Evolutionary conservation across 1,140 invertebrate species (phyloP), one percentile per base, ranked within the genome.

Genomic region (Scaptomyza pallida): DNA sequence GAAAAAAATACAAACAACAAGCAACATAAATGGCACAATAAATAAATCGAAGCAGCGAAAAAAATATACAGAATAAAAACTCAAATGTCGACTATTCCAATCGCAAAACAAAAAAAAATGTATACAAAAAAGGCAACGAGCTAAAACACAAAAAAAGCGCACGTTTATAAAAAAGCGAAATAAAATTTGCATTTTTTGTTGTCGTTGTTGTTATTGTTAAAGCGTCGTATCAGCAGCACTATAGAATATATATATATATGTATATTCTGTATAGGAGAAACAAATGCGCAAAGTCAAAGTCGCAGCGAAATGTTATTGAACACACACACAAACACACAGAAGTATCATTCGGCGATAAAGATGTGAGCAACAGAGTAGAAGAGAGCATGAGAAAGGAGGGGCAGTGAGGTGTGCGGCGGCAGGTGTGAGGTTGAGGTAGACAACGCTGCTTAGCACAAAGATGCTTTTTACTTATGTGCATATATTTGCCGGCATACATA

Each of bases 161-260:
- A 45, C 52, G 52, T 52, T n/a, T n/a, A n/a, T 64, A 55, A 59
- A 72, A 72, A 74, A 51, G 62, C 61, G 67, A 85, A 85, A 85
- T 86, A 86, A 83, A 85, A 85, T 85, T 85, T 86, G 80, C 80
- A 85, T 85, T 77, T 77, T 85, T 80, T 57, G n/a, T n/a, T 69
- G 50, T 70, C 63, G 33, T 47, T 23, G 8, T 21, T 40, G 50
- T 54, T 43, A n/a, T 37, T 37, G 33, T 85, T 76, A 68, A 79
- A 85, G 76, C 63, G 44, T 51, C 68, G 60, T 83, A 86, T 86
- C 80, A 86, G 80, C 80, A 75, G 48, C 64, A 9, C 60, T 41
- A 55, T 33, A 37, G 43, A 47, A 43, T 43, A 44, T 50, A 45
- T n/a, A 55, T 47, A 35, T 61, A 60, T 35, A 21, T 35, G 43